A percentile compares a stretch with the other conserved stretches of the same genome.
Conservation (phyloP, 35 echinoderm and acorn worm genomes). For the Ptychodera flava region DNA sequence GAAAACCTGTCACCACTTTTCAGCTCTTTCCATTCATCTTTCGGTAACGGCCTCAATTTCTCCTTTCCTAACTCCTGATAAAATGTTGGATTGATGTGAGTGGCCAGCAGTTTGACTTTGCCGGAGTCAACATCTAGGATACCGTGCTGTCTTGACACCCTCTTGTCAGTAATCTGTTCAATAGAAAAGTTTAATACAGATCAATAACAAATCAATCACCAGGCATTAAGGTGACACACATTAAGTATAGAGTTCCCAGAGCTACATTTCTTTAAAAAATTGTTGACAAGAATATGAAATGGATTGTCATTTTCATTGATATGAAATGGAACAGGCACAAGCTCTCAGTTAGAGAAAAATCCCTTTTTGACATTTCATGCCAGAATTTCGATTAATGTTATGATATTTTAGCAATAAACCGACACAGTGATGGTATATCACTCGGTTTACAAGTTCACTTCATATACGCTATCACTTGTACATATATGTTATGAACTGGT, state of each 20-base stretch:
- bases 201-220: neutral
- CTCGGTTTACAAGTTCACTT: too few species aligned
- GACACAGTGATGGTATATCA: too few species aligned
- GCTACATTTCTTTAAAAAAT: neutral
- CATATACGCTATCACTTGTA: too few species aligned
- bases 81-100: constrained; percentile 85
- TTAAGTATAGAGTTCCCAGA: neutral
- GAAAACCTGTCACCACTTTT: constrained; percentile 67
- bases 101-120: constrained; percentile 71
- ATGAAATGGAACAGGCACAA: neutral
- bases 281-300: neutral
- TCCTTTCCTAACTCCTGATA: constrained; percentile 32
- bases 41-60: constrained; percentile 53
- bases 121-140: constrained; percentile 76
- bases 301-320: neutral
- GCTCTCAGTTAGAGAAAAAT: neutral
- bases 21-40: constrained; percentile 67
- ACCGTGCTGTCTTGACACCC: constrained; percentile 88
- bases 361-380: neutral
- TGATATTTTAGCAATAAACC: too few species aligned
- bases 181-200: constrained; percentile 12
- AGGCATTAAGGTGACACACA: neutral
- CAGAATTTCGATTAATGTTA: too few species aligned
- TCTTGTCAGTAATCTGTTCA: constrained; percentile 63
- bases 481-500: too few species aligned